Evolutionary conservation across 2,888 invertebrate genomes (phyloP), one percentile per base, ranked within the genome.

Genomic region (Drosophila flavopinicola): DNA sequence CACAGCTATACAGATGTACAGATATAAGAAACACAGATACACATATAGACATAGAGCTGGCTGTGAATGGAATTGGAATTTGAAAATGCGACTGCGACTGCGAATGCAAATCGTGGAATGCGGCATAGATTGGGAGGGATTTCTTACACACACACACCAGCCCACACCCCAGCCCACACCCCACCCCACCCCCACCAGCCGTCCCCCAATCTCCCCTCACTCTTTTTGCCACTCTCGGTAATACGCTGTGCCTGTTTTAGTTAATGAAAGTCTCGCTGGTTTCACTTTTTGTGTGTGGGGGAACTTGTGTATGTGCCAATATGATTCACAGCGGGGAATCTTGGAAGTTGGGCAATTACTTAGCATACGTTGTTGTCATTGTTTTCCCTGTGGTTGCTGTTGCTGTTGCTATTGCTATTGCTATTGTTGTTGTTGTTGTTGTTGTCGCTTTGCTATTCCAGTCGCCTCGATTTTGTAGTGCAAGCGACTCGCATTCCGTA

Each of bases 1-100:
- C 23, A 37, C 20, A 38, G 20, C 4, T 6, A 32, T 7, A 45
- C 23, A 32, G 3, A 44, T 30, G 17, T 20, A 20, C 9, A 30
- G 2, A 35, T 5, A 37, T 42, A 17, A 20, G 6, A 29, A 30
- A 24, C 15, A 23, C 25, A 32, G 23, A 32, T 20, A 52, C 10
- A n/a, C 24, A 11, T 13, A 11, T 6, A 7, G n/a, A 45, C 10
- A 48, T 49, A 23, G 33, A 20, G 47, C 27, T 33, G 33, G 49
- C 69, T 59, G 29, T 69, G 69, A 69, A 69, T 69, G 69, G 70
- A 66, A 60, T 57, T 70, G 65, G 65, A 66, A 70, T 69, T 69
- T 59, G 41, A 15, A 42, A 45, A 57, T n/a, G n/a, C n/a, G n/a
- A n/a, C n/a, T 52, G 51, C 51, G 54, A 64, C 35, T 38, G 35